These are phyloP conservation scores for Phylloscopus trochiloides DNA, from an alignment of 2,113 vertebrate genomes.

Conservation along the genomic window DNA sequence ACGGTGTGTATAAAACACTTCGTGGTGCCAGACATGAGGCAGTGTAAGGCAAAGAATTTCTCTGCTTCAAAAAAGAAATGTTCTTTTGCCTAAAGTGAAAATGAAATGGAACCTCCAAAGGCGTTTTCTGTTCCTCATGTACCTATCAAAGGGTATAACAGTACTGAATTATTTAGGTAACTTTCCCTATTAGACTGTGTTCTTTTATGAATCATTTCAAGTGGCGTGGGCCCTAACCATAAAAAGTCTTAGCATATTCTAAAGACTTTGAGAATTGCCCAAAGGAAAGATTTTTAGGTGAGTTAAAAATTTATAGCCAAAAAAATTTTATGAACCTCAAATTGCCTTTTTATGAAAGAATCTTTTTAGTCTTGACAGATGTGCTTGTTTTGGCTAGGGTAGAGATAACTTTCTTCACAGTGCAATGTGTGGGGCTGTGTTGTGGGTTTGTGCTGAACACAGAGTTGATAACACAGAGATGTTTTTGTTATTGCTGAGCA, in stretches of 20 bases:
- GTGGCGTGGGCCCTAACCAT: background rate
- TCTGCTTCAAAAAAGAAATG: conserved; percentile 42
- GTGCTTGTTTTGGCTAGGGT: background rate
- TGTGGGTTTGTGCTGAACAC: background rate
- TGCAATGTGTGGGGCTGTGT: background rate
- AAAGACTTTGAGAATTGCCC: background rate
- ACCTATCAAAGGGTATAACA: conserved; percentile 24
- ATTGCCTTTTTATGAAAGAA: background rate
- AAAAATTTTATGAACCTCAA: background rate
- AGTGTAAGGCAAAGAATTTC: background rate
- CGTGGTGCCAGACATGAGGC: background rate
- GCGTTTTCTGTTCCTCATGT: background rate
- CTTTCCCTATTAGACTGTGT: background rate
- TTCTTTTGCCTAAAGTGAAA: conserved; percentile 41
- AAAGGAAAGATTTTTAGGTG: background rate
- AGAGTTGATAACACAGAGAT: background rate
- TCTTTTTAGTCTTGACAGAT: background rate
- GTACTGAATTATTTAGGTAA: background rate
- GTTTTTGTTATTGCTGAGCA: background rate
- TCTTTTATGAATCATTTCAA: background rate
- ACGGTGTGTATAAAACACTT: background rate
- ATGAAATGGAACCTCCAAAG: conserved; percentile 24
- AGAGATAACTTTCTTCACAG: background rate
- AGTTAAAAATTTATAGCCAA: background rate
- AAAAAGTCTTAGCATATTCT: background rate